Percentiles rank a stretch among this genome's conserved stretches.
Evolutionary conservation across 2,888 invertebrate genomes (phyloP).

Genomic region (Sphaeridia pumilis): DNA sequence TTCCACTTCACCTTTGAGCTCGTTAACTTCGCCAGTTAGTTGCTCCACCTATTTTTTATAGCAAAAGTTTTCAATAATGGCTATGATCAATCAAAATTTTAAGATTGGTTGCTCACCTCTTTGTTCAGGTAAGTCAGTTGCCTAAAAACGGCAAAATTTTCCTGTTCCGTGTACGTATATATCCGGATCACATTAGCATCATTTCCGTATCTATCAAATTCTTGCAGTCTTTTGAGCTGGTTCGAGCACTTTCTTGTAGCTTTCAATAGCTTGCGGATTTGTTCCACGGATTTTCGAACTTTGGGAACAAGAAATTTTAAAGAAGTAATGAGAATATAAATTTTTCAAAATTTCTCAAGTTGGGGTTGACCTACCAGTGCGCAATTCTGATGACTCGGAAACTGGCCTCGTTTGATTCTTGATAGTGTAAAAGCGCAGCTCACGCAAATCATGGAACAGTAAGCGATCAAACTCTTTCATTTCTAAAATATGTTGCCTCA

Average conservation of each 20-base stretch:
- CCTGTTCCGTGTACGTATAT: slow-evolving; percentile 9
- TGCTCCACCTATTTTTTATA: not conserved
- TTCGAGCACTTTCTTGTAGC: not conserved
- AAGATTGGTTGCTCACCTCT: too few species aligned
- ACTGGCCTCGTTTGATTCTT: slow-evolving; percentile 9
- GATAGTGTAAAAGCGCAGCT: slow-evolving; percentile 12
- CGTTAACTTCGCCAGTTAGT: slow-evolving; percentile 8
- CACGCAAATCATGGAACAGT: slow-evolving; percentile 13
- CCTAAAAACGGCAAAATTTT: slow-evolving; percentile 9
- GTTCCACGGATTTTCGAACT: not conserved
- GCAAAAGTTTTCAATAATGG: too few species aligned
- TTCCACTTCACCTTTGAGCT: slow-evolving; percentile 7
- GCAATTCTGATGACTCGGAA: not conserved
- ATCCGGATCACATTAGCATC: slow-evolving; percentile 6
- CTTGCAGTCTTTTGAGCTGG: slow-evolving; percentile 5
- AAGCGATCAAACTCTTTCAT: slow-evolving; percentile 15
- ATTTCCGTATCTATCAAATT: slow-evolving; percentile 6
- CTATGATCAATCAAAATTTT: too few species aligned
- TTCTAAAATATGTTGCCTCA: slow-evolving; percentile 8
- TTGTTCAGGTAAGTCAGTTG: slow-evolving; percentile 6
- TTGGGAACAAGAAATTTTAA: too few species aligned
- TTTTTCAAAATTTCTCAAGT: too few species aligned
- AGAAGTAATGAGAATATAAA: too few species aligned
- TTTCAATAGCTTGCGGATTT: not conserved
- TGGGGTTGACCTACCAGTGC: slow-evolving; percentile 11